These are phyloP conservation scores for Macrocentrus cingulum DNA, from an alignment of 1,140 invertebrate species.

Conservation along the genomic window DNA sequence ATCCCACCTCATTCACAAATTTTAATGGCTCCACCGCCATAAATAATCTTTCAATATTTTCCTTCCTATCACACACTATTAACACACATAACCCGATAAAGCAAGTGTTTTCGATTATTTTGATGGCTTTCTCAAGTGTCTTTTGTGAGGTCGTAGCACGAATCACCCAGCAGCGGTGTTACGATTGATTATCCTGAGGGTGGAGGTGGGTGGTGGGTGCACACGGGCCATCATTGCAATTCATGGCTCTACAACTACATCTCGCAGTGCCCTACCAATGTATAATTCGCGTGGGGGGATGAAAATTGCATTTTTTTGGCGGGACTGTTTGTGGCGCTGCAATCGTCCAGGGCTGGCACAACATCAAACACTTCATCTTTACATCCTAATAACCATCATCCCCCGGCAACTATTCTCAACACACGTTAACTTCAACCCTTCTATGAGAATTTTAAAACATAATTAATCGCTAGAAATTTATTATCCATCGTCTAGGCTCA, in stretches of 20 bases:
- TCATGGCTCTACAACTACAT: conserved; percentile 44
- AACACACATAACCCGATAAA: too few species aligned
- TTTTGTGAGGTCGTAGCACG: conserved; percentile 35
- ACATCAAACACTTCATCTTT: conserved; percentile 4
- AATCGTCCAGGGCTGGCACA: conserved; percentile 35
- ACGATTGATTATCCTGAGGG: conserved; percentile 61
- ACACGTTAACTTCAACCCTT: too few species aligned
- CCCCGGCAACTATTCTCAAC: background rate
- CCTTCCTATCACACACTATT: background rate
- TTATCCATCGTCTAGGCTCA: conserved; percentile 1
- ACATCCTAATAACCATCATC: conserved; percentile 10
- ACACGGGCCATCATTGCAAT: conserved; percentile 37
- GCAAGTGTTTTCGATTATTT: too few species aligned
- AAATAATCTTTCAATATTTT: conserved; percentile 27
- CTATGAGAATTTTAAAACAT: too few species aligned
- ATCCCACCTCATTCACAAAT: conserved; percentile 35
- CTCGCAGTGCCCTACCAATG: conserved; percentile 43
- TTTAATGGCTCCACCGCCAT: conserved; percentile 32
- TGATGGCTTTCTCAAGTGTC: too few species aligned
- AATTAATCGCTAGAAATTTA: too few species aligned
- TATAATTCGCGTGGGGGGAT: conserved; percentile 42
- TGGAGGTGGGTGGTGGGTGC: conserved; percentile 37
- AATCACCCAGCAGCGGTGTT: conserved; percentile 54
- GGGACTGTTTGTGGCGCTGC: conserved; percentile 48
- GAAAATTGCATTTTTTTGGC: conserved; percentile 51